These are phyloP conservation scores for Ormyrus nitidulus DNA, from an alignment of 2,888 invertebrate genomes.

Conservation along the genomic window DNA sequence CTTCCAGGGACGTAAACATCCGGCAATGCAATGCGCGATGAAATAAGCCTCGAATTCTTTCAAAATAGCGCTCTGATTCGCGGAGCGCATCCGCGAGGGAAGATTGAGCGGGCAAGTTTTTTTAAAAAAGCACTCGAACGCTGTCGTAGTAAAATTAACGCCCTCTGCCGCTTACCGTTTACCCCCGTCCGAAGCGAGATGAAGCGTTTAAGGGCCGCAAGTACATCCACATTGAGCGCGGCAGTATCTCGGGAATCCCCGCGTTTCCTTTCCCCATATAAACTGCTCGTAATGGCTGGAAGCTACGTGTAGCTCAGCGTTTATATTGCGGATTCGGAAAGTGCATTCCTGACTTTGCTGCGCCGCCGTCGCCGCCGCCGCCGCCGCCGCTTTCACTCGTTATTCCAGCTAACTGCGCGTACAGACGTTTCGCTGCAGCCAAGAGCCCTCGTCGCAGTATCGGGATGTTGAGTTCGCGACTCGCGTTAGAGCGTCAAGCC, in stretches of 20 bases:
- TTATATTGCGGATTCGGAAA: constrained; percentile 41
- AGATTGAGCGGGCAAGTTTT: constrained; percentile 3
- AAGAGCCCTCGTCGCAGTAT: not conserved
- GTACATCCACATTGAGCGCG: not conserved
- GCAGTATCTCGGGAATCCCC: not conserved
- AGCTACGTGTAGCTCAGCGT: not conserved
- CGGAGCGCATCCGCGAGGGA: constrained; percentile 29
- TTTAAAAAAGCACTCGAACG: too few species aligned
- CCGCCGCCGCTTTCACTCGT: constrained; percentile 25
- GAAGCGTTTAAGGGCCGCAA: constrained; percentile 25
- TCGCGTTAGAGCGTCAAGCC: not conserved
- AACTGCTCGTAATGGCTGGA: constrained; percentile 56
- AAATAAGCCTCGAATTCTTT: too few species aligned
- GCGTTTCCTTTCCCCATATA: constrained; percentile 53
- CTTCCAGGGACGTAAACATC: too few species aligned
- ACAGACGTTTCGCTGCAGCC: not conserved
- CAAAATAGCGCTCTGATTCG: too few species aligned
- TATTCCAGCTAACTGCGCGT: constrained; percentile 35
- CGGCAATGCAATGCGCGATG: not conserved
- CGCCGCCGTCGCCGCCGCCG: not conserved
- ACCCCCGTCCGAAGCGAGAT: constrained; percentile 11
- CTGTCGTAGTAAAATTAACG: constrained; percentile 38
- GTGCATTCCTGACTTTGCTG: constrained; percentile 16
- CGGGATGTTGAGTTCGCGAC: constrained; percentile 35
- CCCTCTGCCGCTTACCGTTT: constrained; percentile 10